phyloP scores from a whole-genome alignment of 1,140 invertebrate species.

The Drosophila nigromelanica region DNA sequence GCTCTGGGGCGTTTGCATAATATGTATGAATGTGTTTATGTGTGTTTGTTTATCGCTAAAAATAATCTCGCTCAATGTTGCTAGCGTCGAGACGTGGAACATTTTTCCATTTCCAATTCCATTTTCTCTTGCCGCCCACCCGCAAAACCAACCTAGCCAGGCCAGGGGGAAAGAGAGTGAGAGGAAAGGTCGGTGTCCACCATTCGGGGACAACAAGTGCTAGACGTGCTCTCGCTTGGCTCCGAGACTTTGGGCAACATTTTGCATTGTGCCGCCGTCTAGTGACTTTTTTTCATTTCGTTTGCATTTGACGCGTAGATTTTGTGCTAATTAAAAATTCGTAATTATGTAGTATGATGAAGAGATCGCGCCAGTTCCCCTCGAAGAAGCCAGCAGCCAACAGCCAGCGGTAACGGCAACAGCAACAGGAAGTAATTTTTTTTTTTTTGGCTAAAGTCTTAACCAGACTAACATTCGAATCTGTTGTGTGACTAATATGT shows the following conservation, averaged over 20 bases:
- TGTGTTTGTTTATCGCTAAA: conserved; percentile 43
- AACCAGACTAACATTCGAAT: background rate
- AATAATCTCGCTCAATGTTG: conserved; percentile 45
- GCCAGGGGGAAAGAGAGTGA: background rate
- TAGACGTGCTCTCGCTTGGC: conserved; percentile 4
- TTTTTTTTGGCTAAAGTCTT: conserved; percentile 22
- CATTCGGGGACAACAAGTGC: conserved; percentile 27
- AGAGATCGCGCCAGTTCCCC: background rate
- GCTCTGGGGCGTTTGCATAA: conserved; percentile 63
- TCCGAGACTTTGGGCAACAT: conserved; percentile 23
- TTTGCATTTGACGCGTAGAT: conserved; percentile 38
- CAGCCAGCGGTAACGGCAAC: conserved; percentile 2
- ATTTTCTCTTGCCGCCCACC: conserved; percentile 23
- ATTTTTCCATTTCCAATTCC: conserved; percentile 43
- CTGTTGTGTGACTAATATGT: conserved; percentile 2
- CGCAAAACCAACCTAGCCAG: background rate
- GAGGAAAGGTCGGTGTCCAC: background rate
- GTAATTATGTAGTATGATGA: conserved; percentile 33
- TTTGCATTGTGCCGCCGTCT: conserved; percentile 37
- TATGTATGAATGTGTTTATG: conserved; percentile 28
- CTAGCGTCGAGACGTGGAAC: conserved; percentile 27
- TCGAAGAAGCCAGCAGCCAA: background rate
- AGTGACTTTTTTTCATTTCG: conserved; percentile 22
- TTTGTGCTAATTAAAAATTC: conserved; percentile 49
- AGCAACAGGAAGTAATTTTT: conserved; percentile 36